Evolutionary conservation across 2,797 vertebrate species (phyloP).

Genomic region (Sebastes ruberrimus): DNA sequence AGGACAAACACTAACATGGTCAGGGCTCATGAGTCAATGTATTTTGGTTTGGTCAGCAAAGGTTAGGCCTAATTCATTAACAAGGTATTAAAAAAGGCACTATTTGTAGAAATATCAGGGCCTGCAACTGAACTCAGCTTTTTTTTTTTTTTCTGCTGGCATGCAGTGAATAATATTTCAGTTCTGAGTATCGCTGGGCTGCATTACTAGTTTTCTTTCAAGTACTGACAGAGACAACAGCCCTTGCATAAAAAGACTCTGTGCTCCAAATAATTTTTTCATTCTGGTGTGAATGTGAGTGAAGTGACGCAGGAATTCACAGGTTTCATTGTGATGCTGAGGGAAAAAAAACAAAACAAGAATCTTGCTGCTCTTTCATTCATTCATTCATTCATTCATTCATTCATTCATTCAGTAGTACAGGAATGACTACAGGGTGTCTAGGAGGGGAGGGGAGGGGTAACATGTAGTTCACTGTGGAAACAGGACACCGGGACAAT

Average conservation of each 20-base stretch:
- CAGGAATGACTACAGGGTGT: slow-evolving; percentile 24
- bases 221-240: slow-evolving; percentile 28
- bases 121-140: neutral
- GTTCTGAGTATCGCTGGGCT: neutral
- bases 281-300: slow-evolving; percentile 8
- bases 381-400: slow-evolving; percentile 49
- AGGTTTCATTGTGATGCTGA: slow-evolving; percentile 27
- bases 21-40: neutral
- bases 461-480: slow-evolving; percentile 53
- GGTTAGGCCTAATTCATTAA: neutral
- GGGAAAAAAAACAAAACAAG: rapidly evolving
- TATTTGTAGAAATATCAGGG: neutral
- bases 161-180: slow-evolving; percentile 7
- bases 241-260: slow-evolving; percentile 15
- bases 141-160: neutral
- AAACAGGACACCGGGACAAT: slow-evolving; percentile 59
- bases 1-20: neutral
- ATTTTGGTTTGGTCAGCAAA: neutral
- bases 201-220: slow-evolving; percentile 15
- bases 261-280: slow-evolving; percentile 18
- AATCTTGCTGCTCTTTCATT: slow-evolving; percentile 21
- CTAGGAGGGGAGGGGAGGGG: slow-evolving; percentile 16
- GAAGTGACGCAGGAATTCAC: slow-evolving; percentile 22
- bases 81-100: neutral
- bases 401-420: slow-evolving; percentile 49